Evolutionary conservation across 1,140 invertebrate genomes (phyloP).

Genomic region (Psilanteris sp.): DNA sequence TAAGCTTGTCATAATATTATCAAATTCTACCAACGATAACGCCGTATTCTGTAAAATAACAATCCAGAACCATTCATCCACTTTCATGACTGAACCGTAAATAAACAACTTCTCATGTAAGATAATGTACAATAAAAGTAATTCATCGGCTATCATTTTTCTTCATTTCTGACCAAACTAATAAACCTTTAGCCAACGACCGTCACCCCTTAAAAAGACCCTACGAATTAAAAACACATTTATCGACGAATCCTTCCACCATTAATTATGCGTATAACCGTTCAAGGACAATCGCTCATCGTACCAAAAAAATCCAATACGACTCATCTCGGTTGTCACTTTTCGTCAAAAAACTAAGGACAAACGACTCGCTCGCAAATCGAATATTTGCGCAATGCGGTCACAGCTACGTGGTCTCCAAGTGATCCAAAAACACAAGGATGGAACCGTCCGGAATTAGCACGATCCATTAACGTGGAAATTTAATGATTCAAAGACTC

Average conservation of each 20-base stretch:
- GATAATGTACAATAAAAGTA: background rate
- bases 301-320: background rate
- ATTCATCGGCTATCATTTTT: background rate
- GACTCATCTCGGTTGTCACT: too few relatives aligned
- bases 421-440: constrained; percentile 5
- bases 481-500: too few relatives aligned
- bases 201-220: too few relatives aligned
- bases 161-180: background rate
- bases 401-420: background rate
- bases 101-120: background rate
- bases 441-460: constrained; percentile 46
- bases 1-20: too few relatives aligned
- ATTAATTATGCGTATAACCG: constrained; percentile 44
- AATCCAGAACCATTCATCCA: constrained; percentile 6
- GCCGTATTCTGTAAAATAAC: too few relatives aligned
- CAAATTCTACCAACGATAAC: too few relatives aligned
- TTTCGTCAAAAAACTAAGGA: background rate
- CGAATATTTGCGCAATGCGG: constrained; percentile 57
- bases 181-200: too few relatives aligned
- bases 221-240: constrained; percentile 8
- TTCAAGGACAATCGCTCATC: constrained; percentile 28
- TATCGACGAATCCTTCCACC: constrained; percentile 27
- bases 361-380: background rate
- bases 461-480: constrained; percentile 22
- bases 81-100: constrained; percentile 17